Evolutionary conservation across 2,888 invertebrate genomes (phyloP).

Genomic region (Leptinotarsa rubiginosa): DNA sequence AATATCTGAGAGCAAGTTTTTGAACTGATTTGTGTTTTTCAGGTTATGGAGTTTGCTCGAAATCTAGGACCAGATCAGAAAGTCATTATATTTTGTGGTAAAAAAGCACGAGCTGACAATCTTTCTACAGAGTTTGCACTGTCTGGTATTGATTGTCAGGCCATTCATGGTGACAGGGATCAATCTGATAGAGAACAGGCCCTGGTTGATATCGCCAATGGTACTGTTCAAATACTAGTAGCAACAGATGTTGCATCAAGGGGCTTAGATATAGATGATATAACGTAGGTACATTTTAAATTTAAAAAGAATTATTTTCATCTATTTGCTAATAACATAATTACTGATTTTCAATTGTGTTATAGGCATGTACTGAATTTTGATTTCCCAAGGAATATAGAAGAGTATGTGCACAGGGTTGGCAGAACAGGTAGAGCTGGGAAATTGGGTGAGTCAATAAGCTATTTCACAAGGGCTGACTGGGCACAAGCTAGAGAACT

Average conservation of each 20-base stretch:
- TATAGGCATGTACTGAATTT: conserved; percentile 86
- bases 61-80: conserved; percentile 83
- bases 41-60: conserved; percentile 77
- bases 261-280: conserved; percentile 91
- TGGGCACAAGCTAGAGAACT: conserved; percentile 86
- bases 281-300: conserved; percentile 70
- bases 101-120: conserved; percentile 86
- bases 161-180: conserved; percentile 91
- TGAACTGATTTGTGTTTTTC: conserved; percentile 45
- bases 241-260: conserved; percentile 97
- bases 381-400: conserved; percentile 94
- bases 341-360: conserved; percentile 33
- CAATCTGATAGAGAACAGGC: conserved; percentile 82
- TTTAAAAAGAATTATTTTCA: no score
- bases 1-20: neutral
- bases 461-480: conserved; percentile 83
- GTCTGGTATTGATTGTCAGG: conserved; percentile 77
- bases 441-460: conserved; percentile 83
- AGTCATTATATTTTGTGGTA: conserved; percentile 90
- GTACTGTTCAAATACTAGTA: conserved; percentile 83
- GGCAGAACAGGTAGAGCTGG: conserved; percentile 96
- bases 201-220: conserved; percentile 83
- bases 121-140: conserved; percentile 83
- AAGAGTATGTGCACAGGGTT: conserved; percentile 96
- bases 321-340: neutral